Base-by-base conservation (phyloP, 1,140 invertebrate genomes). In the Leptinotarsa defecta region DNA sequence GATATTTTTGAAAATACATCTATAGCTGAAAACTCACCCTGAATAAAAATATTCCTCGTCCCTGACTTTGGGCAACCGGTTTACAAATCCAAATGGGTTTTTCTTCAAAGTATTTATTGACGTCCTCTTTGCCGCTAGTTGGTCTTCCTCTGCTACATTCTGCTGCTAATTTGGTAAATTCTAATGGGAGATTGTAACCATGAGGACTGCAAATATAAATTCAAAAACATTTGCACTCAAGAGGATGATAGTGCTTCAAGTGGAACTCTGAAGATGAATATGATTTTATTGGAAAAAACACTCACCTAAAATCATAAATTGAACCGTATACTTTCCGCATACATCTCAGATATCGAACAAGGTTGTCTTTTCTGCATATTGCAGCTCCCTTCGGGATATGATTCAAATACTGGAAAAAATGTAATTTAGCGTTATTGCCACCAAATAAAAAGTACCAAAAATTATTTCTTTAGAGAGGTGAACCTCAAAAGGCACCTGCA, bases 31-130 rank as follows among this genome's bases (percentile, higher is more conserved):
- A 48, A 74, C 82, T 87, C 88, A 94, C 93, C 80, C 92, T 88
- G 86, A 95, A 95, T 17, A 96, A 83, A 83, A 93, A 93, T 76
- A 96, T 95, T 63, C 94, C 94, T 81, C 90, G 88, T 1, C 94
- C 94, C 86, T 95, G 92, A 78, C 94, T 95, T 82, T 94, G 91
- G 1, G 93, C 92, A 0, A 94, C 93, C 8, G 94, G 95, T 81
- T 96, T 96, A 83, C 93, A 95, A 74, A 96, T 96, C 94, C 94
- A 96, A 19, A 94, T 89, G 74, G 84, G 85, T 71, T 84, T 84
- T 3, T 87, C 88, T 71, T 85, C 86, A 13, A 83, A 81, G 81
- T 82, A 70, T 82, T 78, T 71, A 75, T 78, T 67, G 19, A 68
- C 64, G 24, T 80, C 79, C 3, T 82, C 80, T 74, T 79, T 80